These are phyloP conservation scores for Darevskia mixta DNA, from an alignment of 2,797 vertebrate genomes.

Conservation along the genomic window DNA sequence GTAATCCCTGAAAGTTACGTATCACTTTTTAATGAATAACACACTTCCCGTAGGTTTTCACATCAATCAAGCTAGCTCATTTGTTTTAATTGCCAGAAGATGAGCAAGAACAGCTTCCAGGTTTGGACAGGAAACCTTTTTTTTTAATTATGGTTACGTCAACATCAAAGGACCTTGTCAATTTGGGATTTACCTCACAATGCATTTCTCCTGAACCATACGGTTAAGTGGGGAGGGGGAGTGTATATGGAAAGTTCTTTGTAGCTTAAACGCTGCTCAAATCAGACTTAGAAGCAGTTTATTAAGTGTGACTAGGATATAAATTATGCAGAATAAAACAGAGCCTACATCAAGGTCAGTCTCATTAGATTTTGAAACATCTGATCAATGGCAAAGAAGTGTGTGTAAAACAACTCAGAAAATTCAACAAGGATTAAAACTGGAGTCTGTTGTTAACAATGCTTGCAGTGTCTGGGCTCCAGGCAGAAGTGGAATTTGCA, in stretches of 20 bases:
- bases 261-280: neutral
- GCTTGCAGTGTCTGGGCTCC: conserved; percentile 40
- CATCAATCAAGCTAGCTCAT: neutral
- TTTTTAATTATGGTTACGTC: neutral
- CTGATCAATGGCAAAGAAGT: neutral
- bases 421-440: conserved; percentile 50
- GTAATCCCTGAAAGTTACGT: neutral
- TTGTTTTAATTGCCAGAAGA: neutral
- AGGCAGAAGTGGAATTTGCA: neutral
- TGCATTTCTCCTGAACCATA: neutral
- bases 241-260: neutral
- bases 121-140: neutral
- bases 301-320: neutral
- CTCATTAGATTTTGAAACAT: neutral
- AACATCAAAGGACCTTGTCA: neutral
- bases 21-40: neutral
- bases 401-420: neutral
- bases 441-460: conserved; percentile 46
- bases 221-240: neutral
- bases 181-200: neutral
- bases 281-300: conserved; percentile 2
- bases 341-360: neutral
- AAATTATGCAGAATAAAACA: neutral
- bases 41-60: neutral
- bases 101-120: neutral